Evolutionary conservation across 2,797 vertebrate genomes (phyloP).

Genomic region (Phyllotis vaccarum): DNA sequence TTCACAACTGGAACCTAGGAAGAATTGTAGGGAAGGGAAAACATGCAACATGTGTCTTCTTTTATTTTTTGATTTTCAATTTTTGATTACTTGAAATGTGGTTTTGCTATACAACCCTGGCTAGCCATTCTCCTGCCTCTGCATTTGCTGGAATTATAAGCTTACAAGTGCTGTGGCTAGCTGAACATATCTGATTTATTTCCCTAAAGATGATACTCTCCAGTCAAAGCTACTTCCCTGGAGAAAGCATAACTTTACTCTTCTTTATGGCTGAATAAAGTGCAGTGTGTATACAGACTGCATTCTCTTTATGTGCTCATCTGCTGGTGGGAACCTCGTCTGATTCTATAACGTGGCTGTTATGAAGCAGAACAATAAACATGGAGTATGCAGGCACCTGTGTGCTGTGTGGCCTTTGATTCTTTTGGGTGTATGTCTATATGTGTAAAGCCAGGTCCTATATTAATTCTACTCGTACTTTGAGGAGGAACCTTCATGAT

Average conservation of each 20-base stretch:
- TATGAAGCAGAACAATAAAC: background rate
- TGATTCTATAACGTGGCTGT: background rate
- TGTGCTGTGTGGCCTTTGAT: background rate
- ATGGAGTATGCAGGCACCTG: background rate
- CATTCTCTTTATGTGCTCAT: too few relatives aligned
- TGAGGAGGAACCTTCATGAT: background rate
- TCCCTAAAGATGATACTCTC: background rate
- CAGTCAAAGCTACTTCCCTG: background rate
- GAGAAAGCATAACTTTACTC: background rate
- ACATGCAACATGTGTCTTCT: background rate
- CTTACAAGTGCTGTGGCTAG: background rate
- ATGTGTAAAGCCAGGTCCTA: background rate
- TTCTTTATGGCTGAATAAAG: background rate
- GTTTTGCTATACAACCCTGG: background rate
- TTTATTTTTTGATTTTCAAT: background rate
- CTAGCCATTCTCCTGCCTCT: background rate
- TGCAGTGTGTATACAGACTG: rapidly evolving
- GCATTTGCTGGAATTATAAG: background rate
- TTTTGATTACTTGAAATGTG: background rate
- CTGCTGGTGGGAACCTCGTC: background rate
- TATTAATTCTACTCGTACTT: too few relatives aligned
- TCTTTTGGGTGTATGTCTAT: background rate
- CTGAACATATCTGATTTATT: background rate
- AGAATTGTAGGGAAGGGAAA: background rate
- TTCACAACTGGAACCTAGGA: background rate